A percentile compares a stretch with the other conserved stretches of the same genome.
Conservation (phyloP, 2,888 invertebrate genomes). For the Philaethria dido region DNA sequence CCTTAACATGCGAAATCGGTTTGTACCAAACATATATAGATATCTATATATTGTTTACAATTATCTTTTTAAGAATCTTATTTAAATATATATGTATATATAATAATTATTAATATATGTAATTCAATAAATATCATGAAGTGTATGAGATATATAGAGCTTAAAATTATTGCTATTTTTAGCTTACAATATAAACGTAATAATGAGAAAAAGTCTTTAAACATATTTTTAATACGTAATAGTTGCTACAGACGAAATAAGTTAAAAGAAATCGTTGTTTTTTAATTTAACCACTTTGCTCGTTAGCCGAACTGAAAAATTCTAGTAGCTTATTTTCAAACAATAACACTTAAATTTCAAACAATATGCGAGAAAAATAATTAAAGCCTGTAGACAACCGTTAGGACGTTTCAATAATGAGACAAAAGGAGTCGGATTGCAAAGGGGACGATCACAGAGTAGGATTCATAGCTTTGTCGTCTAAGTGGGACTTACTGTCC, state of each 20-base stretch:
- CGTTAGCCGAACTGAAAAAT: conserved; percentile 4
- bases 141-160: too few species aligned
- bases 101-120: too few species aligned
- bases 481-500: conserved; percentile 69
- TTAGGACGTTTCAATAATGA: conserved; percentile 59
- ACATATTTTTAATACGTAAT: neutral
- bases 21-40: neutral
- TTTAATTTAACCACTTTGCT: conserved; percentile 22
- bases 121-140: too few species aligned
- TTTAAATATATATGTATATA: neutral
- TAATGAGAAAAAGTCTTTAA: neutral
- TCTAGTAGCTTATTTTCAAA: conserved; percentile 21
- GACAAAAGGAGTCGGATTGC: conserved; percentile 54
- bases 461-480: conserved; percentile 63
- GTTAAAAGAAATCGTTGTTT: neutral
- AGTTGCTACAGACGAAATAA: neutral
- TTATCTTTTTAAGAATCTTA: neutral
- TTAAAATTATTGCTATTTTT: too few species aligned
- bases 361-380: conserved; percentile 40
- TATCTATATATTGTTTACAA: neutral
- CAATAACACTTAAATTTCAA: conserved; percentile 35
- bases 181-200: neutral
- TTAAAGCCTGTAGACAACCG: conserved; percentile 41
- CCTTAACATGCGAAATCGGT: neutral
- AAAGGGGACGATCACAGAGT: conserved; percentile 56